phyloP scores from a whole-genome alignment of 2,113 vertebrate genomes.

The Symphodus melops region DNA sequence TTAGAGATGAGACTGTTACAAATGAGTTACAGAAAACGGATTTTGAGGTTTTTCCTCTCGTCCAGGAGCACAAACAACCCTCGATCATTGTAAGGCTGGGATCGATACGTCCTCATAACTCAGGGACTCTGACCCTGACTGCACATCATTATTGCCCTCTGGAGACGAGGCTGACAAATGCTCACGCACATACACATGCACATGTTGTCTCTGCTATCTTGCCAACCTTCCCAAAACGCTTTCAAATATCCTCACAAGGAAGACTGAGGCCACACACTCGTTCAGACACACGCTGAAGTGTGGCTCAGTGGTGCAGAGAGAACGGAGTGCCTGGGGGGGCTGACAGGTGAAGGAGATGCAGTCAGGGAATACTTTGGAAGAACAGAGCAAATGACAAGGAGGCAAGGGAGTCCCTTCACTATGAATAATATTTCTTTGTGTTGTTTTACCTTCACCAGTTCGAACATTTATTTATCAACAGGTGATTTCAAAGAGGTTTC shows the following conservation, averaged over 20 bases:
- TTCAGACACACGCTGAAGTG: background rate
- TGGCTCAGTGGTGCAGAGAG: slow-evolving; percentile 53
- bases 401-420: slow-evolving; percentile 2
- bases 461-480: background rate
- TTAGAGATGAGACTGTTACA: background rate
- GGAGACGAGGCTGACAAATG: slow-evolving; percentile 7
- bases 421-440: slow-evolving; percentile 4
- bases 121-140: slow-evolving; percentile 47
- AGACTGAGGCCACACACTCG: slow-evolving; percentile 9
- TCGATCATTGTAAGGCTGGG: slow-evolving; percentile 53
- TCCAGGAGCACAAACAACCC: slow-evolving; percentile 50
- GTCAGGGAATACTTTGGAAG: slow-evolving; percentile 31
- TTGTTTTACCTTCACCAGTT: background rate
- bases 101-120: slow-evolving; percentile 65
- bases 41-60: background rate
- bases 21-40: background rate
- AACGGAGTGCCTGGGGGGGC: slow-evolving; percentile 26
- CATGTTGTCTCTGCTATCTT: slow-evolving; percentile 20
- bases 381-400: slow-evolving; percentile 37
- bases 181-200: slow-evolving; percentile 31
- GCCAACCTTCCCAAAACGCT: slow-evolving; percentile 33
- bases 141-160: slow-evolving; percentile 47
- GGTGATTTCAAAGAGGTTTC: too few species aligned
- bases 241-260: slow-evolving; percentile 31
- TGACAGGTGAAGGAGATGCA: slow-evolving; percentile 39